Evolutionary conservation across 2,797 vertebrate species (phyloP), one percentile per base, ranked within the genome.

Genomic region (Chelmon rostratus): DNA sequence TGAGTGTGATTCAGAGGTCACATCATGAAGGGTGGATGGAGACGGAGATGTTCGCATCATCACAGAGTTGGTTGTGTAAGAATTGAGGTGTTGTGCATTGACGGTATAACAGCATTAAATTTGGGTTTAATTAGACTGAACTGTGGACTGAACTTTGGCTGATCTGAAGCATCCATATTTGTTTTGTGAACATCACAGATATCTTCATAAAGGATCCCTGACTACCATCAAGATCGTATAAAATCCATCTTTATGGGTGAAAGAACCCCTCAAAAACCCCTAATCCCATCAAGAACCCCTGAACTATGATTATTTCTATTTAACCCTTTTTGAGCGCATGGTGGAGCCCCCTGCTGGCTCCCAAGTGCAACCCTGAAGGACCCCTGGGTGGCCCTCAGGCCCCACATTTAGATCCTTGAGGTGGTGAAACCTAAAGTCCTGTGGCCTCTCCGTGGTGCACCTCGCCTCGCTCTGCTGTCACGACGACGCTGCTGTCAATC

Each of bases 341-440:
- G 6, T 67, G 35, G n/a, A 70, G 38, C 38, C 73, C 47, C 38
- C 50, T 50, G 19, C 23, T 6, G 52, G 58, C 18, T 42, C 62
- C 33, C 37, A 21, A 19, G 2, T 21, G 37, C 47, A 65, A 13
- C 68, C 63, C 50, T 52, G 6, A 31, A 9, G 59, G 66, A 68
- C 79, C 87, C 78, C 79, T 73, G 64, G 88, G 77, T 81, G 90
- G 86, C 83, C 84, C 80, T 74, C 62, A 12, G 69, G 70, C 73
- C 78, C 68, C 73, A 88, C 85, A 77, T 88, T 89, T 81, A 78
- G 84, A 82, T 81, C 62, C 47, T 58, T 42, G 63, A 75, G 73
- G 79, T 73, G 79, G 82, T 86, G 90, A 90, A 92, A 93, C 90
- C 83, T 90, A 90, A 92, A 87, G 91, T 91, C 86, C 84, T 8